Evolutionary conservation across 2,113 vertebrate species (phyloP), one percentile per base, ranked within the genome.

Genomic region (Macheiramphus alcinus): DNA sequence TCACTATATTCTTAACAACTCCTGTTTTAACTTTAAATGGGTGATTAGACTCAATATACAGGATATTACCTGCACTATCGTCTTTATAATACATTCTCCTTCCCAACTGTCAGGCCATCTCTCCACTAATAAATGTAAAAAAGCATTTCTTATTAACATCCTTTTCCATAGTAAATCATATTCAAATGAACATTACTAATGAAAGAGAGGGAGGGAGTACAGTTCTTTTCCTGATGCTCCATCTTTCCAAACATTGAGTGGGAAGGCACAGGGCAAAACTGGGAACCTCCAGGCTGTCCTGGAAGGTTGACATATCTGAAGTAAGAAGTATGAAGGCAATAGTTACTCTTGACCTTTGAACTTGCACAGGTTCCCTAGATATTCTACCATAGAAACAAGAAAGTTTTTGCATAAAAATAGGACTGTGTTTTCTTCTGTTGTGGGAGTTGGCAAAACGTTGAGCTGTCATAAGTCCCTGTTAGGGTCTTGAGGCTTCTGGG

Each of bases 1-100:
- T 98, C 98, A 98, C 97, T 97, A 97, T 96, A 97, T 97, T 98
- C 98, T 98, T 98, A 98, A 98, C 98, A 98, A 98, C 97, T 98
- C 95, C 98, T 98, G 97, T 98, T 98, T 98, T 98, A 98, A 98
- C 98, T 98, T 96, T 98, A 98, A 98, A 98, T 98, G 98, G 98
- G 97, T 98, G 97, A 98, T 98, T 98, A 98, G 98, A 98, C 96
- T 98, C 97, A 97, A 98, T 98, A 98, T 98, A 96, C 97, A 98
- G 97, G 98, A 98, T 98, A 98, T 98, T 98, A 98, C 98, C 95
- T 98, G 96, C 97, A 97, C 52, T 91, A 97, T 97, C 94, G 96
- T 98, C 98, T 97, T 97, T 87, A 96, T 98, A 98, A 98, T 98
- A 97, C 95, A 97, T 97, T 98, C 96, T 98, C 92, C 86, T 95